Evolutionary conservation across 2,888 invertebrate species (phyloP).

Genomic region (Caenorhabditis wallacei): DNA sequence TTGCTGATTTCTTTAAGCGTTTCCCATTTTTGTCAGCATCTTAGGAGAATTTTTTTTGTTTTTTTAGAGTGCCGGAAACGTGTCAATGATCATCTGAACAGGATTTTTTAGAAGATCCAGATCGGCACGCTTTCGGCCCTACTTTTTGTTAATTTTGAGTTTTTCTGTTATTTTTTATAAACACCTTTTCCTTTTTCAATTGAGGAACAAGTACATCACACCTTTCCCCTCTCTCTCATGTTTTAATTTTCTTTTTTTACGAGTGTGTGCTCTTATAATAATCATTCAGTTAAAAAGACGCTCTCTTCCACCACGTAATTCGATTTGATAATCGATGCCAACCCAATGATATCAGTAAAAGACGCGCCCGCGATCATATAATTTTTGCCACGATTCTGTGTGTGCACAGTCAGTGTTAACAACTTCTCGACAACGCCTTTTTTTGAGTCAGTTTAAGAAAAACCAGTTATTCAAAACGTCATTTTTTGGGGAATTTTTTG

Average conservation of each 20-base stretch:
- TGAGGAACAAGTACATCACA: not conserved
- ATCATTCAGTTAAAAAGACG: conserved; percentile 33
- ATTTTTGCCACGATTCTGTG: conserved; percentile 53
- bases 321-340: conserved; percentile 49
- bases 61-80: no score
- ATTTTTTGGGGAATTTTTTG: conserved; percentile 13
- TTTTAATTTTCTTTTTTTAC: conserved; percentile 42
- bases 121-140: no score
- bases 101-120: no score
- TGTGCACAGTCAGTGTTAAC: conserved; percentile 21
- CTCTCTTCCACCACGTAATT: conserved; percentile 41
- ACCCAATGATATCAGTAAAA: conserved; percentile 39
- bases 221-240: not conserved
- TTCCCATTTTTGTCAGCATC: conserved; percentile 38
- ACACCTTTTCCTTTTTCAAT: not conserved
- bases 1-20: conserved; percentile 34
- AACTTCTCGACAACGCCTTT: conserved; percentile 42
- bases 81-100: no score
- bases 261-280: conserved; percentile 30
- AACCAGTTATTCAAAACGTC: conserved; percentile 15
- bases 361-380: conserved; percentile 55
- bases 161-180: conserved; percentile 13
- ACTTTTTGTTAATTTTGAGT: conserved; percentile 9
- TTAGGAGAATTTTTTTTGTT: not conserved
- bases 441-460: conserved; percentile 38